Conservation (phyloP, 2,888 invertebrate species). For the Cremastobaeus sp. region DNA sequence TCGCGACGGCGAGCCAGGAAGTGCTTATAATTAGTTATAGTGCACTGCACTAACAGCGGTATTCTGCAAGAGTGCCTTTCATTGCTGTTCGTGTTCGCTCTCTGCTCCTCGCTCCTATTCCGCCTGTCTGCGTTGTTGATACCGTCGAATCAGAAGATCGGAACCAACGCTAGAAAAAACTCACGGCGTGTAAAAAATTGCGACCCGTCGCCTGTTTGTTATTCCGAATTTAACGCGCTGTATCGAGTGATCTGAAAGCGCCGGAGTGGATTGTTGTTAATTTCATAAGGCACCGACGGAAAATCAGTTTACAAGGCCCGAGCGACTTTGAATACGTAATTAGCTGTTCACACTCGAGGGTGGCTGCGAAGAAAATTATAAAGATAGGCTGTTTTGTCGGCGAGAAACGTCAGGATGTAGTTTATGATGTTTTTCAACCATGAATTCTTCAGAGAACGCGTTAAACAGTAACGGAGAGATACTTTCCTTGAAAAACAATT, state of each 20-base stretch:
- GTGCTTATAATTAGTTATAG: slow-evolving; percentile 76
- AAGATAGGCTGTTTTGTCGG: background rate
- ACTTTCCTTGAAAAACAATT: too few species aligned
- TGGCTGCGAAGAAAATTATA: background rate
- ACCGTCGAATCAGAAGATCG: slow-evolving; percentile 59
- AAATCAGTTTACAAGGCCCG: slow-evolving; percentile 27
- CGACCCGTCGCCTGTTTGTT: slow-evolving; percentile 23
- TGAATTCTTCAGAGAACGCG: too few species aligned
- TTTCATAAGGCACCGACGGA: slow-evolving; percentile 10
- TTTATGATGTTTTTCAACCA: too few species aligned
- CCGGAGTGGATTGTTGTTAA: slow-evolving; percentile 1
- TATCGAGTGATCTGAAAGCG: slow-evolving; percentile 14
- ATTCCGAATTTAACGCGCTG: slow-evolving; percentile 30
- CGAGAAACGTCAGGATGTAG: background rate
- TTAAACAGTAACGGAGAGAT: too few species aligned
- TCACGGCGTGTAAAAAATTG: slow-evolving; percentile 39
- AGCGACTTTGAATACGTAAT: slow-evolving; percentile 4
- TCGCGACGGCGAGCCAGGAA: slow-evolving; percentile 58
- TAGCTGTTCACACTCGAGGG: background rate
- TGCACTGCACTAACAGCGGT: slow-evolving; percentile 78
- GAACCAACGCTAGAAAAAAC: slow-evolving; percentile 49
- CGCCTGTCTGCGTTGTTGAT: slow-evolving; percentile 36
- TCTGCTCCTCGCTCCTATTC: slow-evolving; percentile 32
- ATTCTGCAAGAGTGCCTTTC: slow-evolving; percentile 75
- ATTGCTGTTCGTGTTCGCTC: slow-evolving; percentile 60